Evolutionary conservation across 2,113 vertebrate genomes (phyloP), one percentile per base, ranked within the genome.

Genomic region (Rana temporaria): DNA sequence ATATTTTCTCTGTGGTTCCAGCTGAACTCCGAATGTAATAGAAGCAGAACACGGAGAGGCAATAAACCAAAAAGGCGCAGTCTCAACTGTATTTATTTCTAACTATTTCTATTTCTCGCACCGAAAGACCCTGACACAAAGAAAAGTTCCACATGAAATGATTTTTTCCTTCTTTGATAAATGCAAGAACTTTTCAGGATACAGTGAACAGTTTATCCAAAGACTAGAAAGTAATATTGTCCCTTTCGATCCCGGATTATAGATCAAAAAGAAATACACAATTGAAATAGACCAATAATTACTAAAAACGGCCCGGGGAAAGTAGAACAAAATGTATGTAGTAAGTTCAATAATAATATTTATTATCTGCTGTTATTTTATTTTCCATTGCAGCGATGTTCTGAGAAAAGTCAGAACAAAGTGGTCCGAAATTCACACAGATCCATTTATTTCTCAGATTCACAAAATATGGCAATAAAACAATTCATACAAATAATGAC

Each of bases 21-120:
- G 30, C 63, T 57, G 52, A 48, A 59, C 32, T 67, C 26, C 18
- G 42, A 48, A 72, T 62, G 14, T 42, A 71, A 9, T 57, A 57
- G 57, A 57, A 26, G 17, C 11, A 30, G 22, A 77, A 64, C 68
- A 69, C 17, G 18, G 34, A n/a, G n/a, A 60, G 24, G 30, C 76
- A 85, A 74, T 3, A 14, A 0, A 20, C 3, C 5, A 64, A 26
- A 3, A 65, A 26, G n/a, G 19, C 34, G 6, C 24, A 76, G 59
- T 12, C n/a, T 22, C 16, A n/a, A 64, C 38, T 63, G 17, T 77
- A 63, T 74, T 60, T 74, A 74, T 59, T 34, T 72, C 12, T 32
- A 32, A 59, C 71, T 59, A 74, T 74, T 24, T n/a, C 59, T 74
- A 55, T 74, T 60, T 74, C 71, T 74, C 17, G 19, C 9, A 57